Conservation (phyloP, 2,797 vertebrate genomes). For the Podarcis siculus region DNA sequence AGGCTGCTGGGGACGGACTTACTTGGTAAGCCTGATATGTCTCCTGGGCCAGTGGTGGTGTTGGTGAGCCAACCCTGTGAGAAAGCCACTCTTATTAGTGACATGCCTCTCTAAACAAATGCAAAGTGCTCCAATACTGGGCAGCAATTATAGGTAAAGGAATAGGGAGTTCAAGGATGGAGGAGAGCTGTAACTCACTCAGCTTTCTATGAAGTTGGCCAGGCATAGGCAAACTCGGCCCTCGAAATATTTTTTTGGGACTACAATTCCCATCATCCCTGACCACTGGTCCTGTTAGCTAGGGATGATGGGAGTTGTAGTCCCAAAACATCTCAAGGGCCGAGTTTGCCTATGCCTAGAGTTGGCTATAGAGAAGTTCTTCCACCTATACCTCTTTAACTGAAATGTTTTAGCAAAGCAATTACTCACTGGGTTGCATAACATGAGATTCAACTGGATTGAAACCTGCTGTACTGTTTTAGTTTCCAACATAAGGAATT, state of each 20-base stretch:
- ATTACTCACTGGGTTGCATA: neutral
- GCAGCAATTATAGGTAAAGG: neutral
- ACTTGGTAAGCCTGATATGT: no score
- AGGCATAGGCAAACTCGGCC: no score
- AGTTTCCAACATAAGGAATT: neutral
- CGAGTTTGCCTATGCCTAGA: no score
- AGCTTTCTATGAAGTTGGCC: neutral
- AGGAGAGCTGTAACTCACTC: neutral
- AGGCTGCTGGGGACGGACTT: no score
- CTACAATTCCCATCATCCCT: no score
- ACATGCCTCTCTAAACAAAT: conserved; percentile 33
- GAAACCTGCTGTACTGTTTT: neutral
- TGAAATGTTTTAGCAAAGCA: neutral
- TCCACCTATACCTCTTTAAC: neutral
- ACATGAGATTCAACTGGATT: neutral
- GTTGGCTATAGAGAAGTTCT: no score
- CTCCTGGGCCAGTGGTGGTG: no score
- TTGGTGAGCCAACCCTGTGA: neutral
- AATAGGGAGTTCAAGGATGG: neutral
- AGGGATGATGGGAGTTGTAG: no score
- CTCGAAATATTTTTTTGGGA: no score
- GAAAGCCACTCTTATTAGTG: neutral
- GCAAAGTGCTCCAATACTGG: neutral
- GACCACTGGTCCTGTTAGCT: no score
- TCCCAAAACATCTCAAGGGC: no score